Base-by-base conservation (phyloP, 2,113 vertebrate genomes). In the Progne subis region DNA sequence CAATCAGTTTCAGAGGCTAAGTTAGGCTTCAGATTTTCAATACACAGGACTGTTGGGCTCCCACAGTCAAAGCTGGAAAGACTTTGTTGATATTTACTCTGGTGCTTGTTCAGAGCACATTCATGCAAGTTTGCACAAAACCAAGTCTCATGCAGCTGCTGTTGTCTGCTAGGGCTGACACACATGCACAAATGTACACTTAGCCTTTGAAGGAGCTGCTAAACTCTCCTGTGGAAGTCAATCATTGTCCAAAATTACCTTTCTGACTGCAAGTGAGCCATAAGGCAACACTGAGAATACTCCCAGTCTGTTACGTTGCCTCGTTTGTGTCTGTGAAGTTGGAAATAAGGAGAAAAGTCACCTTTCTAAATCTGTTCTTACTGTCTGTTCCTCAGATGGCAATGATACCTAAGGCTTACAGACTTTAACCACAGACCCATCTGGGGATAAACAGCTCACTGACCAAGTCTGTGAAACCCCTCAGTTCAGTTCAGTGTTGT, bases 71-170 rank as follows among this genome's bases (percentile, higher is more conserved):
- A 94, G 15, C 19, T 74, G 60, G 55, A 70, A 89, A 74, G 39
- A 12, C 2, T 49, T 26, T 26, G 61, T 25, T 84, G 55, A 8
- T 50, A 50, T 47, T 82, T 63, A 43, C n/a, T 20, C 15, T 3
- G 1, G 14, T 14, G 31, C 8, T 67, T 84, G 28, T 55, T 78
- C 47, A 82, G 52, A 77, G 16, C 32, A 34, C 21, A 18, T 4
- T 3, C 46, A 25, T 1, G 3, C 18, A 3, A 43, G 47, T 32
- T 34, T 24, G 5, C 67, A 59, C 25, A 70, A 68, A 81, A 8
- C 3, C 0, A 0, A 63, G 53, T 0, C 41, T 12, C 41, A 25
- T 1, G 6, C 65, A 78, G 32, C 34, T 77, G 55, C 55, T 61
- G 37, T 14, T 87, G 8, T 64, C 34, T 47, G 29, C 9, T 2